Conservation (phyloP, 2,113 vertebrate genomes). For the Brevimyrus niger region DNA sequence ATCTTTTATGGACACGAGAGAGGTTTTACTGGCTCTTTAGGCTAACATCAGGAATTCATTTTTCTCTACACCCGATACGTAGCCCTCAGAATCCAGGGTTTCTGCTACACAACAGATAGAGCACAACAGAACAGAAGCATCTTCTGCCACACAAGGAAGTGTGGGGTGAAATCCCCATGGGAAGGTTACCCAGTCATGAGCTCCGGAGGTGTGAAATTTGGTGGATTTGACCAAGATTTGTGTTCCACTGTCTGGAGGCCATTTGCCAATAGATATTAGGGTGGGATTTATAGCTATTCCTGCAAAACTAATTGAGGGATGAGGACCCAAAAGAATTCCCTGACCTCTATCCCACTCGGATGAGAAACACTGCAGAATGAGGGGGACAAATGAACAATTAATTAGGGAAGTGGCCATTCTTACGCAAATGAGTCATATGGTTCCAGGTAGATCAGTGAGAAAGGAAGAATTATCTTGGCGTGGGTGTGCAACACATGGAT, state of each 20-base stretch:
- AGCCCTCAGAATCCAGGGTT: conserved; percentile 32
- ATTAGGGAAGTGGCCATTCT: conserved; percentile 50
- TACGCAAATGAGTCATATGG: background rate
- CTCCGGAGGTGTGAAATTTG: conserved; percentile 64
- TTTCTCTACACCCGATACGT: conserved; percentile 24
- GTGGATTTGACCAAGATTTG: conserved; percentile 64
- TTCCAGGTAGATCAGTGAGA: background rate
- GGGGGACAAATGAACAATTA: conserved; percentile 70
- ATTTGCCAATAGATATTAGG: conserved; percentile 70
- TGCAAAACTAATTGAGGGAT: conserved; percentile 56
- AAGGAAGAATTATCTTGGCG: background rate
- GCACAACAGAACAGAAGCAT: conserved; percentile 64
- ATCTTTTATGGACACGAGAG: background rate
- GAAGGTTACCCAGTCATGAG: conserved; percentile 69
- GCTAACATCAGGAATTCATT: background rate
- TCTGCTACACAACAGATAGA: conserved; percentile 31
- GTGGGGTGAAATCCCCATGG: conserved; percentile 63
- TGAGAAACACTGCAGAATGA: conserved; percentile 52
- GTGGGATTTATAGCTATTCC: conserved; percentile 57
- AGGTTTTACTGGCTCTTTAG: background rate
- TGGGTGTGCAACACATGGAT: background rate
- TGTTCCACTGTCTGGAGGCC: conserved; percentile 58
- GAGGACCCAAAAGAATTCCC: conserved; percentile 49
- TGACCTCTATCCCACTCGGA: conserved; percentile 55
- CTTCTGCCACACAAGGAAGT: conserved; percentile 45